Evolutionary conservation across 2,797 vertebrate genomes (phyloP), one percentile per base, ranked within the genome.

Genomic region (Eptatretus atami): DNA sequence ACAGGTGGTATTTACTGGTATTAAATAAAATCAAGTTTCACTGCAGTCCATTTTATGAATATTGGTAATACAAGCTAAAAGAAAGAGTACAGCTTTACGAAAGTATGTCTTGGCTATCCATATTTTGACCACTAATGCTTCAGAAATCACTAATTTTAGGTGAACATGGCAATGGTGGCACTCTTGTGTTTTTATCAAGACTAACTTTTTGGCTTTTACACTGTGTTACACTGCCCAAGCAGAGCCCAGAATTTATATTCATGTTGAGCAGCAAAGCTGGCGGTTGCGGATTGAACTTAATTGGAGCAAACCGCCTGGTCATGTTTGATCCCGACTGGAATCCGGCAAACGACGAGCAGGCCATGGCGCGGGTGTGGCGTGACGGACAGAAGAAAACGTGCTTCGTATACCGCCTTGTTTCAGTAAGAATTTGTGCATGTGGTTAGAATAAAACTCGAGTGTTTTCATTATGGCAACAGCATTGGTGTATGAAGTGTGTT

Each of bases 261-360:
- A 96, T 96, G 88, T 70, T 96, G 64, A 95, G 90, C 74, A 95
- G 88, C 73, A 96, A 96, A 72, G 90, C 90, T 15, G 90, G 90
- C 1, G 88, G 90, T 13, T 96, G 90, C 25, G 90, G 90, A 63
- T 78, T 96, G 65, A 96, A 96, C 71, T 73, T 96, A 67, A 94
- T 94, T 0, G 88, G 90, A n/a, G 90, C 90, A 55, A 96, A 94
- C 73, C 80, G 88, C 15, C 71, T 96, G 67, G 82, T 96, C 64
- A 96, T 96, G 90, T 95, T 96, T 1, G 90, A 96, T 71, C 90
- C 90, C 0, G 90, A 96, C 73, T 96, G 90, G 90, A 96, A 96
- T 69, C 90, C 90, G 1, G 90, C 90, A 66, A 96, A 96, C 11
- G 90, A 96, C 0, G 87, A 96, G 71, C 90, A 96, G 76, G 88